These are phyloP conservation scores for Myripristis jacobus DNA, from an alignment of 2,797 vertebrate genomes.

Conservation along the genomic window DNA sequence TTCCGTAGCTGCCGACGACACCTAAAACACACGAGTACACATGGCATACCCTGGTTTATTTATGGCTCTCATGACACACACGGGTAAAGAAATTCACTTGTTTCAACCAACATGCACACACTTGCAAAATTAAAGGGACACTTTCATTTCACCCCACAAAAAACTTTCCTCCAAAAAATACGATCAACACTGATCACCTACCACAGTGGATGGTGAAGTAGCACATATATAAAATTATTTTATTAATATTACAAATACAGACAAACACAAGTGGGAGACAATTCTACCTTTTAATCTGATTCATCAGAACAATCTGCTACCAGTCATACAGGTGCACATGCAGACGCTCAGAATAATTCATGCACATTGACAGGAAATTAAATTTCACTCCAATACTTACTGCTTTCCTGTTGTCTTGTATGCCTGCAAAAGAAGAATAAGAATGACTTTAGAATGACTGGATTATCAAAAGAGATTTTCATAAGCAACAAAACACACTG, in stretches of 20 bases:
- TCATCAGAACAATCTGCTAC: too few relatives aligned
- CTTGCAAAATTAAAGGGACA: too few relatives aligned
- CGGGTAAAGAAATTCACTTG: too few relatives aligned
- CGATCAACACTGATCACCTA: background rate
- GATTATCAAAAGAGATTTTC: background rate
- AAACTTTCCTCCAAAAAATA: background rate
- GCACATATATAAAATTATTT: background rate
- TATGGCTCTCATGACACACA: background rate
- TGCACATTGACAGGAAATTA: background rate
- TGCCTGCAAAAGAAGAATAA: conserved; percentile 58
- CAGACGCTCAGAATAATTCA: background rate
- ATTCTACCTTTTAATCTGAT: too few relatives aligned
- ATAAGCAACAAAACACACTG: background rate
- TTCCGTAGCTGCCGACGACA: conserved; percentile 72
- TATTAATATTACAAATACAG: background rate
- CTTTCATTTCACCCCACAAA: too few relatives aligned
- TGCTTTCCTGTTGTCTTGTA: conserved; percentile 78
- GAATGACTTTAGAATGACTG: too few relatives aligned
- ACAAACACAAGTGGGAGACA: too few relatives aligned
- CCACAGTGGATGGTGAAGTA: background rate
- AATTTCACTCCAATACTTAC: conserved; percentile 59
- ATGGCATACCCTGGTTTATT: background rate
- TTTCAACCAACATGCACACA: too few relatives aligned
- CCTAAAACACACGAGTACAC: conserved; percentile 51
- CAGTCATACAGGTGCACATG: too few relatives aligned